Base-by-base conservation (phyloP, 2,113 vertebrate species). In the Myiozetetes cayanensis region DNA sequence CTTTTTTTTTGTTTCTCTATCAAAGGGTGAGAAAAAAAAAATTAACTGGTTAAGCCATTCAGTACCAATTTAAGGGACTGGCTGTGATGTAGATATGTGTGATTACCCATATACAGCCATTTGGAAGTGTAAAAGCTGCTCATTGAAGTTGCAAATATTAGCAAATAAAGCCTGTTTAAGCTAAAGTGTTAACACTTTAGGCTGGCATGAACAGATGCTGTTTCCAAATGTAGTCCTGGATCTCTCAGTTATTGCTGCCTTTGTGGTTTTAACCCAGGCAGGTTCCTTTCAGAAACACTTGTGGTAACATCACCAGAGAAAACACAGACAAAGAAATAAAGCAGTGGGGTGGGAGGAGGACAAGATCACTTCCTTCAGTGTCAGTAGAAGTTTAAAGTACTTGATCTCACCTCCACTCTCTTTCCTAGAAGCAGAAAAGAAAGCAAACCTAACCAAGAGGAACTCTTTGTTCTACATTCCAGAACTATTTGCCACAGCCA, bases 81-180 rank as follows among this genome's bases (percentile, higher is more conserved):
- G 21, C 72, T 85, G 37, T 52, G 18, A 65, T 4, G 5, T 7
- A 85, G 33, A 55, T 39, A 76, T 4, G 22, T 53, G 65, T 55
- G 56, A 92, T 74, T 65, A 67, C 8, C 30, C 53, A 65, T 67
- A 67, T 23, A 39, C 12, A 81, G 61, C 5, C 33, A 83, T 83
- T 93, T 90, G 77, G 47, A 94, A 85, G 47, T 50, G 55, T 71
- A 87, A 90, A 86, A 74, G 14, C 33, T 76, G 43, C 15, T 86
- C 55, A 58, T 0, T 66, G 67, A 80, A 80, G 43, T 20, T 61
- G 56, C 43, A 89, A 95, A 88, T 86, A 94, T 89, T 81, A 82
- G 39, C 83, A 94, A 90, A 95, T 90, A 93, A 86, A 93, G 52
- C 30, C 39, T 84, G 68, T 71, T 92, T 85, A 92, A 93, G 33